phyloP scores from a whole-genome alignment of 30 jellyfish, hydroid and myxozoan species.

The Nemopilema nomurai region DNA sequence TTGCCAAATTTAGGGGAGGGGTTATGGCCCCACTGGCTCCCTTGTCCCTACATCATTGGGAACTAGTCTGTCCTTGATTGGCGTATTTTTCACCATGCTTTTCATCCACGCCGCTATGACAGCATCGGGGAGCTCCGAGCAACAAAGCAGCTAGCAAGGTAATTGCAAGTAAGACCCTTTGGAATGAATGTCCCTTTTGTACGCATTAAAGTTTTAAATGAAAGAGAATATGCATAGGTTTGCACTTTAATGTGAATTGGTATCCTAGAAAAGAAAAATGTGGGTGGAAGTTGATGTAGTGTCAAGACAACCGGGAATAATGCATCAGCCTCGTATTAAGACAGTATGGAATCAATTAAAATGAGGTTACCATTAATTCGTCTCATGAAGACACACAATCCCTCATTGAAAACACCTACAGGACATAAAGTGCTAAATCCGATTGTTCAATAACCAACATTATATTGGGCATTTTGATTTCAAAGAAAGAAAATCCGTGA shows the following conservation, averaged over 20 bases:
- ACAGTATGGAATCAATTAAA: neutral
- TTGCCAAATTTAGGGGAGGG: no score
- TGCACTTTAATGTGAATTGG: neutral
- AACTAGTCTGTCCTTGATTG: no score
- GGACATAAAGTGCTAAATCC: constrained; percentile 34
- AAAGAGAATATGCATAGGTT: neutral
- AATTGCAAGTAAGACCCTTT: neutral
- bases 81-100: no score
- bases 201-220: neutral
- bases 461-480: constrained; percentile 47
- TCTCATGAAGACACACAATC: constrained; percentile 32
- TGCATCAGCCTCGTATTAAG: neutral
- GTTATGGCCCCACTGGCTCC: no score
- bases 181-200: neutral
- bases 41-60: no score
- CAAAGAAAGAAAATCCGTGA: constrained; percentile 15
- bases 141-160: neutral
- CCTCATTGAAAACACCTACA: constrained; percentile 16
- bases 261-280: neutral
- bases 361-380: constrained; percentile 25
- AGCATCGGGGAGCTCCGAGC: neutral
- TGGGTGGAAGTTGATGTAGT: neutral
- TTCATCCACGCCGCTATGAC: neutral
- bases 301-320: neutral
- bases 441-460: constrained; percentile 8